phyloP scores from a whole-genome alignment of 2,797 vertebrate species.

The Balearica regulorum region DNA sequence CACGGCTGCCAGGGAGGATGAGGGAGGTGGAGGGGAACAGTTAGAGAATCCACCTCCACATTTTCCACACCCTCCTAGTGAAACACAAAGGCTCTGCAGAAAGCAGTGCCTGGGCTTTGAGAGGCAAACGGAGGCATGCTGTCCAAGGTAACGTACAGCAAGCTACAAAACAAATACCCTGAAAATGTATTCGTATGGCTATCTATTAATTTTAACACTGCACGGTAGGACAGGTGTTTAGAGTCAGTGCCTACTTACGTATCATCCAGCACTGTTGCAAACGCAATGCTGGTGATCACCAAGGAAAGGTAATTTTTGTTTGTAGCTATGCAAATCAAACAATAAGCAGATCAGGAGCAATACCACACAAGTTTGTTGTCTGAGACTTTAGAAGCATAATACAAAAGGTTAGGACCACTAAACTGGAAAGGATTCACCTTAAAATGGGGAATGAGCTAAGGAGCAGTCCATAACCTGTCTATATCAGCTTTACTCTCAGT shows the following conservation, averaged over 20 bases:
- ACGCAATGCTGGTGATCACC: not conserved
- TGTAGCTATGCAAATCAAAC: not conserved
- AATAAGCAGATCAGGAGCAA: not conserved
- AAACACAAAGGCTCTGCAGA: not conserved
- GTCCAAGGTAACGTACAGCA: not conserved
- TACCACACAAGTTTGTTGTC: not conserved
- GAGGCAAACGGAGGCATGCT: not conserved
- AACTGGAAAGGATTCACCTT: not conserved
- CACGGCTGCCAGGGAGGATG: not conserved
- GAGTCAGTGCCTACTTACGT: not conserved
- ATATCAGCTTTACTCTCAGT: not conserved
- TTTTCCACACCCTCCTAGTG: not conserved
- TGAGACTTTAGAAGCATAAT: not conserved
- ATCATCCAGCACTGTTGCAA: not conserved
- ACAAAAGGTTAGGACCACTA: not conserved
- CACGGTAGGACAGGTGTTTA: not conserved
- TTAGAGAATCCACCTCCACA: fast-evolving
- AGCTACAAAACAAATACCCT: not conserved
- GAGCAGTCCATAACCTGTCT: not conserved
- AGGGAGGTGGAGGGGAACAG: not conserved
- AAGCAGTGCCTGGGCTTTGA: not conserved
- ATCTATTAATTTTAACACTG: not conserved
- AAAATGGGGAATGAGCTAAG: not conserved
- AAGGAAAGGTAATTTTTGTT: not conserved
- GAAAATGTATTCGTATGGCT: not conserved